These are phyloP conservation scores for Macrobrachium nipponense DNA, from an alignment of 1,140 invertebrate species.

Conservation along the genomic window DNA sequence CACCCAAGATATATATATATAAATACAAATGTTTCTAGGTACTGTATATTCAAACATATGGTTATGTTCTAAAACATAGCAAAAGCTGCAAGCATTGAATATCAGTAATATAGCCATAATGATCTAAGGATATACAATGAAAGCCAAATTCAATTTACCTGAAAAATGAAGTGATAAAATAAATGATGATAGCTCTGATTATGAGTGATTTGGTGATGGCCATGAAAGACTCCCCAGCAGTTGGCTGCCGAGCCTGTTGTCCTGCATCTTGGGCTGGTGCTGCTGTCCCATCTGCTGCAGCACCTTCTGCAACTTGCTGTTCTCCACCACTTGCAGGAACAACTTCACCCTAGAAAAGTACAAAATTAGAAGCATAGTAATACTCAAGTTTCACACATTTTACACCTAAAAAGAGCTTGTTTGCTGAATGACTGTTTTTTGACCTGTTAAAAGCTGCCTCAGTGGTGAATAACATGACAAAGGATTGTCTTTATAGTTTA, in stretches of 20 bases:
- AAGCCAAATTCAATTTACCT: conserved; percentile 71
- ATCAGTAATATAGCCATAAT: not conserved
- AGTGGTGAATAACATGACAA: too few species aligned
- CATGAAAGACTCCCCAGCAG: conserved; percentile 73
- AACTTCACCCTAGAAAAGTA: too few species aligned
- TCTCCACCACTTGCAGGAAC: not conserved
- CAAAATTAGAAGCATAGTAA: too few species aligned
- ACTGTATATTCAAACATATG: too few species aligned
- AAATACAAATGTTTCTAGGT: too few species aligned
- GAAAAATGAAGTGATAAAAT: conserved; percentile 94
- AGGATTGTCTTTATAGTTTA: too few species aligned
- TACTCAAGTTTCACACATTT: too few species aligned
- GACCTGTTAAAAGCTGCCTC: too few species aligned
- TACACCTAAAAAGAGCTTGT: too few species aligned
- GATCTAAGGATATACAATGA: not conserved
- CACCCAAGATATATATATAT: too few species aligned
- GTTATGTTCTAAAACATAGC: not conserved
- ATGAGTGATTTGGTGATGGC: conserved; percentile 85
- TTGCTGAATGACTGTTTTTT: too few species aligned
- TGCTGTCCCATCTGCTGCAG: not conserved
- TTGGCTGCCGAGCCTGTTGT: conserved; percentile 38
- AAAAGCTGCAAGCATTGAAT: not conserved
- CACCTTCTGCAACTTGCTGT: not conserved
- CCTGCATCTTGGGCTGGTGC: not conserved
- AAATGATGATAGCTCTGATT: conserved; percentile 90